Conservation (phyloP, 2,113 vertebrate species). For the Drymodes brunneopygia region DNA sequence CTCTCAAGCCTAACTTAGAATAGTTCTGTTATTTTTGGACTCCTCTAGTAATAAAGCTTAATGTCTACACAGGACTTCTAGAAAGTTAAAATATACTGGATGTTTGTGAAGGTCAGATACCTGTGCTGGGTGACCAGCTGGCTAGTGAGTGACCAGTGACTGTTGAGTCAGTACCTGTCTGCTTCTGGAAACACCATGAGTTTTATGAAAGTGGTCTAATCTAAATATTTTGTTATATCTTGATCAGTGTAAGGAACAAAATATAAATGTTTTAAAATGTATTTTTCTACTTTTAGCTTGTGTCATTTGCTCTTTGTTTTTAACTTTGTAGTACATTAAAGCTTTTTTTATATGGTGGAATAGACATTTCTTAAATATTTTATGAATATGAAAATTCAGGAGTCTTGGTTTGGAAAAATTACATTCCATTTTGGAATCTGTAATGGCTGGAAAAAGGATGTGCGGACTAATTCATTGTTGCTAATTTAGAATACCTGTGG, state of each 20-base stretch:
- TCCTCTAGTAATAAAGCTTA: not conserved
- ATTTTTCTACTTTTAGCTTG: constrained; percentile 73
- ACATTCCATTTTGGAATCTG: not conserved
- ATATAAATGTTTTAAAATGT: constrained; percentile 46
- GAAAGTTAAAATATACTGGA: not conserved
- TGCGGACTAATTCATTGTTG: not conserved
- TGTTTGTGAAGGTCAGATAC: not conserved
- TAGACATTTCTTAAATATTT: constrained; percentile 61
- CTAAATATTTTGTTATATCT: constrained; percentile 45
- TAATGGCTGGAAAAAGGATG: not conserved
- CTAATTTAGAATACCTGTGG: constrained; percentile 43
- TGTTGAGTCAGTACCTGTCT: not conserved
- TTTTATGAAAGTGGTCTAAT: constrained; percentile 21
- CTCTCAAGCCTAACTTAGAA: not conserved
- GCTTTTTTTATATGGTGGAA: constrained; percentile 72
- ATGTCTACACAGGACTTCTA: not conserved
- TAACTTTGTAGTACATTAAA: constrained; percentile 68
- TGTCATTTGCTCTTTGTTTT: constrained; percentile 62
- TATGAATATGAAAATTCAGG: not conserved
- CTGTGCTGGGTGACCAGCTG: not conserved
- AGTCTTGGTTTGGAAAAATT: constrained; percentile 20
- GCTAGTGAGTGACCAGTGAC: not conserved
- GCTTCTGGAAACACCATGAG: constrained; percentile 43
- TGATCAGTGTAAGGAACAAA: constrained; percentile 55
- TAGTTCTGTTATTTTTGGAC: not conserved